Evolutionary conservation across 2,888 invertebrate genomes (phyloP).

Genomic region (Pollenia amentaria): DNA sequence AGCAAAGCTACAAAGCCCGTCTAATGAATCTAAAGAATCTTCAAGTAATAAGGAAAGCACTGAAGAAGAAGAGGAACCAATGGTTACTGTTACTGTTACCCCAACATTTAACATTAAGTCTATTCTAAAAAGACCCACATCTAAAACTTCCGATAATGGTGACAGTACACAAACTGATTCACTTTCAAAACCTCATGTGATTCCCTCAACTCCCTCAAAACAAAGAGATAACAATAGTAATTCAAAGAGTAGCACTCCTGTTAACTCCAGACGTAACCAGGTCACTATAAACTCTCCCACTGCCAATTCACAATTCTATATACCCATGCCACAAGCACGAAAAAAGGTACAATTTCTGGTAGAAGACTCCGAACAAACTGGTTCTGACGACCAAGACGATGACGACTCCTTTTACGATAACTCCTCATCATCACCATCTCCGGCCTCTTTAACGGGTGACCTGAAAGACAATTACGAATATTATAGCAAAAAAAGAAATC

Average conservation of each 20-base stretch:
- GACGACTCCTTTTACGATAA: conserved; percentile 49
- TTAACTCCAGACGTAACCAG: conserved; percentile 60
- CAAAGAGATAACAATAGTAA: not conserved
- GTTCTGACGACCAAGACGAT: conserved; percentile 57
- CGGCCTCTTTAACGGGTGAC: conserved; percentile 42
- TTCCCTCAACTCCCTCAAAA: conserved; percentile 52
- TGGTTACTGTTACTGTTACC: conserved; percentile 78
- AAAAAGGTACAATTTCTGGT: conserved; percentile 91
- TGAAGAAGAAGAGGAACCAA: conserved; percentile 58
- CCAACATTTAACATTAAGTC: conserved; percentile 86
- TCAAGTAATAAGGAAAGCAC: conserved; percentile 15
- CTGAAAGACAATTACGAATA: conserved; percentile 80
- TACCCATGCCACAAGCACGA: conserved; percentile 83
- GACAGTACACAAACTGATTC: conserved; percentile 26
- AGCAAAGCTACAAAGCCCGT: conserved; percentile 49
- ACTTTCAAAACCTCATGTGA: not conserved
- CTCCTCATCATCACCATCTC: not conserved
- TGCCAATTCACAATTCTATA: conserved; percentile 81
- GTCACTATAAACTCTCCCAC: conserved; percentile 74
- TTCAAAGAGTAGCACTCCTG: conserved; percentile 67
- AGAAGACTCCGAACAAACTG: conserved; percentile 84
- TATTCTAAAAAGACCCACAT: conserved; percentile 86
- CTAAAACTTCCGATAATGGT: conserved; percentile 48
- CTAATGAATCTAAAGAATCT: conserved; percentile 50
- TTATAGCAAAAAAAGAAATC: conserved; percentile 80